Conservation (phyloP, 2,888 invertebrate species). For the Tortricodes alternella region DNA sequence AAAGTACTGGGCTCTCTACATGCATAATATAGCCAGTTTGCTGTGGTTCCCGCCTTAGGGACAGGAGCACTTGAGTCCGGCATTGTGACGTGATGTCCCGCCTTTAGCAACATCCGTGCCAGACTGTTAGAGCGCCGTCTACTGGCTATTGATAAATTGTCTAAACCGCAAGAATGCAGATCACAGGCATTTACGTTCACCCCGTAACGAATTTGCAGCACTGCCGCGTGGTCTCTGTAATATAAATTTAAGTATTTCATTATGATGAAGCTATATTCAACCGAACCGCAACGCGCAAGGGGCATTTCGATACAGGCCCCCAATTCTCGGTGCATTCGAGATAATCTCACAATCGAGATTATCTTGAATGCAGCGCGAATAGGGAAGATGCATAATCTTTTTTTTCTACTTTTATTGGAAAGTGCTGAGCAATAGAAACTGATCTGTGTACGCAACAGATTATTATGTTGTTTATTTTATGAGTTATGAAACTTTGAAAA, state of each 20-base stretch:
- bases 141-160: conserved; percentile 81
- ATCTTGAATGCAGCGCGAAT: no score
- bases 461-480: no score
- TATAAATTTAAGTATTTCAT: not conserved
- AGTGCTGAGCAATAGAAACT: no score
- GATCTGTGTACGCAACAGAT: no score
- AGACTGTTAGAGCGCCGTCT: conserved; percentile 55
- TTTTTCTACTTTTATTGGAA: no score
- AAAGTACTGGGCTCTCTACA: conserved; percentile 77
- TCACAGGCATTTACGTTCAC: conserved; percentile 85
- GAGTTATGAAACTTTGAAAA: no score
- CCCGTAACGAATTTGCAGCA: conserved; percentile 83
- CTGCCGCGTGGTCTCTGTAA: conserved; percentile 77
- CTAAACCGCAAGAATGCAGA: conserved; percentile 78
- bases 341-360: no score
- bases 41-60: conserved; percentile 51
- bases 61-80: conserved; percentile 35
- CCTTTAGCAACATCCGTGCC: conserved; percentile 66
- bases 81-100: conserved; percentile 57
- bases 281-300: no score
- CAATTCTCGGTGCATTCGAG: no score
- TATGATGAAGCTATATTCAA: no score
- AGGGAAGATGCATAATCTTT: no score
- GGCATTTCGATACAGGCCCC: no score
- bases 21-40: conserved; percentile 64